Evolutionary conservation across 2,888 invertebrate genomes (phyloP).

Genomic region (Belgica antarctica): DNA sequence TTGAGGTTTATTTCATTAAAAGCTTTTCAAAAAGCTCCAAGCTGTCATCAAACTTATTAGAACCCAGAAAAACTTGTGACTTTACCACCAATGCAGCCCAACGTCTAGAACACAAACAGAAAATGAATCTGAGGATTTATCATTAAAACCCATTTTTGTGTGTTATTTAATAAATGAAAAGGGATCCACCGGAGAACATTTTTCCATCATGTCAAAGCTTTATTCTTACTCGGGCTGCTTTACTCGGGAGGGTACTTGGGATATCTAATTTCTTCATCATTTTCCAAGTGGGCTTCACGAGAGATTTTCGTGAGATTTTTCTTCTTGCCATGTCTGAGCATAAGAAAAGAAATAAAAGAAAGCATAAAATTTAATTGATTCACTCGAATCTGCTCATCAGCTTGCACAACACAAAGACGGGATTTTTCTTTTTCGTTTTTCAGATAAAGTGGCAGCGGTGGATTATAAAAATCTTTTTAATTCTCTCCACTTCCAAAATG

Average conservation of each 20-base stretch:
- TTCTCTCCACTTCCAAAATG: neutral
- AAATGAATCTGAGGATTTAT: slow-evolving; percentile 37
- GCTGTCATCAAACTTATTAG: no score
- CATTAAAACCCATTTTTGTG: slow-evolving; percentile 39
- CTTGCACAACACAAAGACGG: slow-evolving; percentile 1
- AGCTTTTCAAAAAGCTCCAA: no score
- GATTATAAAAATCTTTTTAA: slow-evolving; percentile 22
- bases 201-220: neutral
- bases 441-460: neutral
- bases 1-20: no score
- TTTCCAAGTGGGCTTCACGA: neutral
- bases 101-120: neutral
- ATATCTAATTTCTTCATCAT: slow-evolving; percentile 37
- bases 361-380: slow-evolving; percentile 38
- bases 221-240: neutral
- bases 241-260: neutral
- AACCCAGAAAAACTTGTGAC: no score
- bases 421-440: neutral
- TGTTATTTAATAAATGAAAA: slow-evolving; percentile 41
- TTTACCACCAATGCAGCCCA: no score
- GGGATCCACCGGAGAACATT: slow-evolving; percentile 12
- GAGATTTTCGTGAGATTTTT: slow-evolving; percentile 21
- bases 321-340: neutral
- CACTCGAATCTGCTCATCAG: neutral
- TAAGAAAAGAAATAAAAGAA: neutral